Evolutionary conservation across 1,140 invertebrate species (phyloP), one percentile per base, ranked within the genome.

Genomic region (Nomia melanderi): DNA sequence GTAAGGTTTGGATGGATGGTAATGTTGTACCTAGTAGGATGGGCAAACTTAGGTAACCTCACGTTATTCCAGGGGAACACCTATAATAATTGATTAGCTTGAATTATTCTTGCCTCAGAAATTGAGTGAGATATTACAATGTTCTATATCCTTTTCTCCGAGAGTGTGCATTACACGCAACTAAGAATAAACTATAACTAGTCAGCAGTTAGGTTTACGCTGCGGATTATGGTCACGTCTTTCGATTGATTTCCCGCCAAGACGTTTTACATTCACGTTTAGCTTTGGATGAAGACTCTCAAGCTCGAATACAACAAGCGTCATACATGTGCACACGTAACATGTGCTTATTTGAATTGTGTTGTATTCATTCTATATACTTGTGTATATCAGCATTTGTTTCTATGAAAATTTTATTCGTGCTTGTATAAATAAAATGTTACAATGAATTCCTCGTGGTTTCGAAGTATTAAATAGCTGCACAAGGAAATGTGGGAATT

Each of bases 1-100:
- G 97, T 98, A 27, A 99, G 93, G 92, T 99, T 98, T 59, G 98
- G 98, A 93, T 98, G 97, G 72, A 99, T 95, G 87, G 96, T 96
- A 31, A 99, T 94, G 86, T 96, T 96, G 89, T 99, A 99, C 78
- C 96, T 94, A 78, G 95, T 93, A 31, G 98, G 98, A 87, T 95
- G 94, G 29, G 96, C 94, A 87, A 95, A 95, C 47, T 93, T 93
- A 7, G 98, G 98, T 81, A 99, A 93, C 70, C 97, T 94, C 76
- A 97, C 94, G 86, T 96, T 94, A 76, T 97, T 95, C 97, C 98
- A 99, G 39, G 98, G 98, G 90, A 98, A 99, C 47, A 95, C 93
- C 91, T 97, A 93, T 1, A 77, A 77, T 56, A 83, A 27, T 47
- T 63, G 11, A 59, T 47, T 75, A 12, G 17, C 73, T 64, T 39